phyloP scores from a whole-genome alignment of 2,113 vertebrate genomes.

The Megalops atlanticus region DNA sequence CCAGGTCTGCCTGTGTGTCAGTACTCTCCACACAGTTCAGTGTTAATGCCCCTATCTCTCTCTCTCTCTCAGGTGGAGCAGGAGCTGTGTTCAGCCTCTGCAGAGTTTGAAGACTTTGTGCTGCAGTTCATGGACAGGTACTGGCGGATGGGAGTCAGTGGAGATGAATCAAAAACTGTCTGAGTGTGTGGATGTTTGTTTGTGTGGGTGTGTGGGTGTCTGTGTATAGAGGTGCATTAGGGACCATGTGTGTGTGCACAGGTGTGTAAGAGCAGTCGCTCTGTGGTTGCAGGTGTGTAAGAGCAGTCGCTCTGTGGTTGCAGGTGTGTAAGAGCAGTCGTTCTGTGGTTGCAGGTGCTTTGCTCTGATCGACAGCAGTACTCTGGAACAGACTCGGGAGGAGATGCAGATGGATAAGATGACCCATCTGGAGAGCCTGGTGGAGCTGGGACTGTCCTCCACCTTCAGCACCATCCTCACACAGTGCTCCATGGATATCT shows the following conservation, averaged over 20 bases:
- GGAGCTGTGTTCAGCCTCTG: constrained; percentile 94
- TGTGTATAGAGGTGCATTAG: neutral
- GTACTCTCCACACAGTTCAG: neutral
- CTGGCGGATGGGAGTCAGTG: neutral
- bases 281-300: no score
- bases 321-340: no score
- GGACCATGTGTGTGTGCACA: neutral
- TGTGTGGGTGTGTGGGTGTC: neutral
- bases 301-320: no score
- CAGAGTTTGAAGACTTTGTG: constrained; percentile 98
- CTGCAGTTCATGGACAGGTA: constrained; percentile 98
- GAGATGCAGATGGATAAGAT: constrained; percentile 98
- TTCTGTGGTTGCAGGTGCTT: constrained; percentile 87
- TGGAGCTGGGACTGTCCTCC: constrained; percentile 93
- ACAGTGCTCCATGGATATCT: constrained; percentile 95
- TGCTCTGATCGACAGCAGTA: constrained; percentile 97
- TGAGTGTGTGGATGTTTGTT: constrained; percentile 25
- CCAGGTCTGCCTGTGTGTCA: no score
- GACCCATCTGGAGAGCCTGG: constrained; percentile 95
- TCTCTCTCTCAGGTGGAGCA: constrained; percentile 80
- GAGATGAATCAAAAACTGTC: constrained; percentile 28
- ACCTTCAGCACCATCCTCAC: constrained; percentile 98
- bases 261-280: no score
- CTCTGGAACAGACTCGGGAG: constrained; percentile 93
- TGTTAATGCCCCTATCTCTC: neutral